These are phyloP conservation scores for Phaethon lepturus DNA, from an alignment of 2,113 vertebrate species.

Conservation along the genomic window DNA sequence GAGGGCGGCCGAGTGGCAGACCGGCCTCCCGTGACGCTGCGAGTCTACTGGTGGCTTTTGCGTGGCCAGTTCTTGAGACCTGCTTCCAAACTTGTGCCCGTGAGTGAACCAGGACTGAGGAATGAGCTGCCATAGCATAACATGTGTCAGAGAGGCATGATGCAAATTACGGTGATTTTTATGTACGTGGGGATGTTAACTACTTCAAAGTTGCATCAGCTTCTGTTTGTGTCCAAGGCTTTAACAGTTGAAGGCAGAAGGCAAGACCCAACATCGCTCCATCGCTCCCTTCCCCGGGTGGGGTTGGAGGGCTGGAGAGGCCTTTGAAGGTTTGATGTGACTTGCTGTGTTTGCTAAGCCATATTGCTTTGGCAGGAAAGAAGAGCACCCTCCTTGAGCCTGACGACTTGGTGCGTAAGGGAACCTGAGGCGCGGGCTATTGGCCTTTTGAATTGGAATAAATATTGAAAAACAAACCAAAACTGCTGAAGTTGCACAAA, in stretches of 20 bases:
- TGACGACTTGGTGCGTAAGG: neutral
- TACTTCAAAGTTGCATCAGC: neutral
- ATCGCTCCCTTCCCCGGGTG: neutral
- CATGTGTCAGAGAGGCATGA: neutral
- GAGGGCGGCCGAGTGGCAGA: neutral
- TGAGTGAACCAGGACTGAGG: neutral
- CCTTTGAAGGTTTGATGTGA: neutral
- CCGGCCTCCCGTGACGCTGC: rapidly evolving
- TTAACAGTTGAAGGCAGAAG: neutral
- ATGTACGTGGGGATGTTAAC: neutral
- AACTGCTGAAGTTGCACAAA: neutral
- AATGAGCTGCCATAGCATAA: rapidly evolving
- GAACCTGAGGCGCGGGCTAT: neutral
- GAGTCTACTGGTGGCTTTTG: neutral
- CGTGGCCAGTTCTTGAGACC: neutral
- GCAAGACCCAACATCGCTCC: neutral
- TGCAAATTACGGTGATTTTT: neutral
- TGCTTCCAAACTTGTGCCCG: rapidly evolving
- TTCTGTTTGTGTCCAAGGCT: neutral
- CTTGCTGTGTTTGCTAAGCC: neutral
- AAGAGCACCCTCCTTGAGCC: neutral
- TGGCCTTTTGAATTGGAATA: neutral
- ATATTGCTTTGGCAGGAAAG: neutral
- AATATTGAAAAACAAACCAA: neutral
- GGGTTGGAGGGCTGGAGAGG: neutral